phyloP scores from a whole-genome alignment of 2,888 invertebrate genomes.

The Sarcophaga variegata region DNA sequence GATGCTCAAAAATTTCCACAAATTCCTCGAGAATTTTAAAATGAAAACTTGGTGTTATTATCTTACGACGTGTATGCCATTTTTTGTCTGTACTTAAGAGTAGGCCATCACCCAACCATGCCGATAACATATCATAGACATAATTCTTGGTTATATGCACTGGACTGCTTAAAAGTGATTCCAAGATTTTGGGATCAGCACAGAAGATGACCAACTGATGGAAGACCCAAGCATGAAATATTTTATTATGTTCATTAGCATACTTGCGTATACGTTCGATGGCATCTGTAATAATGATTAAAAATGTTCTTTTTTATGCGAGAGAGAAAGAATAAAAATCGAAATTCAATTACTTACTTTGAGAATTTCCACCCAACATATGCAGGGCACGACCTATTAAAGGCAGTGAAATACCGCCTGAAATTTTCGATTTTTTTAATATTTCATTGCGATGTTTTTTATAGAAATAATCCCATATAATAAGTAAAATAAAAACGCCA shows the following conservation, averaged over 20 bases:
- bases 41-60: conserved; percentile 83
- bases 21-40: conserved; percentile 90
- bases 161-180: conserved; percentile 39
- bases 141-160: conserved; percentile 68
- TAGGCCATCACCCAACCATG: conserved; percentile 74
- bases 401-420: conserved; percentile 46
- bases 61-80: conserved; percentile 87
- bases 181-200: conserved; percentile 66
- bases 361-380: conserved; percentile 54
- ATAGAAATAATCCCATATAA: conserved; percentile 68
- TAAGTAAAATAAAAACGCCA: conserved; percentile 46
- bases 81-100: conserved; percentile 81
- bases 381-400: conserved; percentile 56
- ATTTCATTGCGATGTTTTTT: conserved; percentile 66
- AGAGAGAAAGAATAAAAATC: background rate
- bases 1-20: conserved; percentile 87
- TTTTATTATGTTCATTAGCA: conserved; percentile 36
- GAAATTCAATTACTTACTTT: conserved; percentile 53
- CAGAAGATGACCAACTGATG: conserved; percentile 68
- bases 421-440: conserved; percentile 56
- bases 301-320: background rate
- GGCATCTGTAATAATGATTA: conserved; percentile 21
- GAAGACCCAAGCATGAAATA: conserved; percentile 62
- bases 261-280: conserved; percentile 51
- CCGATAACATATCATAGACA: conserved; percentile 70